Base-by-base conservation (phyloP, 2,888 invertebrate species). In the Megaustenia siamemsis region DNA sequence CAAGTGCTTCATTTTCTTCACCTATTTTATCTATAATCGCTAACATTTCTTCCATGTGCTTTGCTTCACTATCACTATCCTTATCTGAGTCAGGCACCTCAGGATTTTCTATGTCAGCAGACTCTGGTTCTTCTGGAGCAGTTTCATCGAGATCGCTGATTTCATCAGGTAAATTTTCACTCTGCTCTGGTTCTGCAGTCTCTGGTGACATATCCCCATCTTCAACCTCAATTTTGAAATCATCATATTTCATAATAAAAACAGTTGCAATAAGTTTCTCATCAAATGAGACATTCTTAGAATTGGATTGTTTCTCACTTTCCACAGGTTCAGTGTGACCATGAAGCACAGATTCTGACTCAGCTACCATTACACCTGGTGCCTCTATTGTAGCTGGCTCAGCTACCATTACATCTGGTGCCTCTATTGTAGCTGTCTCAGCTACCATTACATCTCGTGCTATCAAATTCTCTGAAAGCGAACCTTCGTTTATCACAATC, bases 281-380 rank as follows among this genome's bases (percentile, higher is more conserved):
- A 75, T 53, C 49, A 75, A 75, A 75, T 1, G 75, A 75, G 32
- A 75, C 75, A 32, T 28, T n/a, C 75, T 53, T 75, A 21, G 24
- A 8, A 5, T 28, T 4, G 12, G 1, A 8, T 69, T 21, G 38
- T 21, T 18, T 40, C 10, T 21, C 40, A 24, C 2, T 69, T 32
- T 1, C 21, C 18, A 35, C 38, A 21, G 38, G 0, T 21, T 24
- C 24, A 21, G 28, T 6, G 40, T 69, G 8, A 4, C 18, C 1
- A 24, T 0, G 6, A 3, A 4, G 15, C 28, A 3, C 60, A 4
- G 18, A 21, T 45, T 71, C 71, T 10, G 6, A 24, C 38, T 68
- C 35, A 68, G 2, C 1, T 15, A 21, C 18, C 3, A 21, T 6
- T 40, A 6, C 24, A 1, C 24, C 40, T 21, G 40, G 38, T 60